Evolutionary conservation across 2,797 vertebrate species (phyloP).

Genomic region (Acomys russatus): DNA sequence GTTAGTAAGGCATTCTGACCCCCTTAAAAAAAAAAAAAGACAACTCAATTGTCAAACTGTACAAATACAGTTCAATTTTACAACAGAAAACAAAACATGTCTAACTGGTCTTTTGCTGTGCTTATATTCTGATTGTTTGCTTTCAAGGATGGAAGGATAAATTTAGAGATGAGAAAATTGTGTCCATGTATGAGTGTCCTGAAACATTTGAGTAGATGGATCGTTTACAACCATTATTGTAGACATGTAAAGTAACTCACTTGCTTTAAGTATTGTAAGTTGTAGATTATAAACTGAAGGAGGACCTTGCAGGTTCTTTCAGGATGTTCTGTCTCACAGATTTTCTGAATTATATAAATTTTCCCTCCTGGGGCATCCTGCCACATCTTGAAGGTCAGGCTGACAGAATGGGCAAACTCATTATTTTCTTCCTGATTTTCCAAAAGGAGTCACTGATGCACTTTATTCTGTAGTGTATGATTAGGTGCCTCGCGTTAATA

Average conservation of each 20-base stretch:
- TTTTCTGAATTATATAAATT: constrained; percentile 37
- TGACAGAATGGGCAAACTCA: constrained; percentile 59
- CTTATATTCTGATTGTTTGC: background rate
- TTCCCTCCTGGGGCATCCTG: background rate
- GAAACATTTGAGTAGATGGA: background rate
- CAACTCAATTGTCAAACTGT: background rate
- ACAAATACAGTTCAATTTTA: background rate
- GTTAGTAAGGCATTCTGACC: too few relatives aligned
- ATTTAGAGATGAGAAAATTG: background rate
- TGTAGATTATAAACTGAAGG: background rate
- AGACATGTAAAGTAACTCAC: constrained; percentile 14
- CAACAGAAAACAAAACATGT: background rate
- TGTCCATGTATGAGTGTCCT: background rate
- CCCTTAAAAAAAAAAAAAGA: too few relatives aligned
- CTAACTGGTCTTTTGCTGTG: background rate
- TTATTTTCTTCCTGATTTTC: constrained; percentile 66
- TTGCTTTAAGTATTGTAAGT: background rate
- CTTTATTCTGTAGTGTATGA: constrained; percentile 53
- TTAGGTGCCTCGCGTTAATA: constrained; percentile 62
- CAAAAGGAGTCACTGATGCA: background rate
- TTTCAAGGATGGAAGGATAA: background rate
- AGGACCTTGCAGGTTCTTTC: background rate
- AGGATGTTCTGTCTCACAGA: background rate
- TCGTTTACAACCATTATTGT: background rate
- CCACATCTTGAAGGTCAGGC: constrained; percentile 62